Evolutionary conservation across 2,888 invertebrate genomes (phyloP).

Genomic region (Drosophila hawaiiensis): DNA sequence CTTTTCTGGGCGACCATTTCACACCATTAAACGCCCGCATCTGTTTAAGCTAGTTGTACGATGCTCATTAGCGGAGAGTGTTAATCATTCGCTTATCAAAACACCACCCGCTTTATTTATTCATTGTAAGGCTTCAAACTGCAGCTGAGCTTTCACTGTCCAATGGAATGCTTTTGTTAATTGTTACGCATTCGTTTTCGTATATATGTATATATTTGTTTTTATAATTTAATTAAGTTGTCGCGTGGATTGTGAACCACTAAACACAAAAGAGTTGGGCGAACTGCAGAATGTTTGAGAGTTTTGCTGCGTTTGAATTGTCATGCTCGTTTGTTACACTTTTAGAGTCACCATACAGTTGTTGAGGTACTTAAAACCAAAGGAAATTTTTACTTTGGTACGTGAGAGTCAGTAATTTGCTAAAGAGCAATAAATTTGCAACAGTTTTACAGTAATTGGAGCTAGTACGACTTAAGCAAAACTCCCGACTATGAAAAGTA

Average conservation of each 20-base stretch:
- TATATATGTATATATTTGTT: conserved; percentile 1
- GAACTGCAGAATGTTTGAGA: conserved; percentile 2
- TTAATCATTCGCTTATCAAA: conserved; percentile 67
- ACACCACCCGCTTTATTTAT: conserved; percentile 21
- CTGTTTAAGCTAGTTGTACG: conserved; percentile 47
- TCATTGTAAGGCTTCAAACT: conserved; percentile 8
- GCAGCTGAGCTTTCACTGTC: conserved; percentile 51
- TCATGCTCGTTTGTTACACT: neutral
- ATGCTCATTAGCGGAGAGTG: conserved; percentile 44
- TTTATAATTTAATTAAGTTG: conserved; percentile 22
- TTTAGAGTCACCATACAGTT: neutral
- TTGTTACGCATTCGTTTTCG: conserved; percentile 18
- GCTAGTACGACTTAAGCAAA: conserved; percentile 9
- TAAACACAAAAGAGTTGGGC: conserved; percentile 24
- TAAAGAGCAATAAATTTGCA: conserved; percentile 15
- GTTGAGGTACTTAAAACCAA: conserved; percentile 1
- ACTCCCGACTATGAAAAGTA: conserved; percentile 37
- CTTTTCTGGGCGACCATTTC: conserved; percentile 53
- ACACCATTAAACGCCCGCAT: conserved; percentile 48
- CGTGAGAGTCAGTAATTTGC: neutral
- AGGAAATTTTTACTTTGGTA: conserved; percentile 14
- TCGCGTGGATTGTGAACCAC: conserved; percentile 5
- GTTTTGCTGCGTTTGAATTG: neutral
- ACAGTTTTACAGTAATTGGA: conserved; percentile 15
- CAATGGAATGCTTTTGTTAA: conserved; percentile 23